phyloP scores from a whole-genome alignment of 2,888 invertebrate genomes.

The Tineola bisselliella region DNA sequence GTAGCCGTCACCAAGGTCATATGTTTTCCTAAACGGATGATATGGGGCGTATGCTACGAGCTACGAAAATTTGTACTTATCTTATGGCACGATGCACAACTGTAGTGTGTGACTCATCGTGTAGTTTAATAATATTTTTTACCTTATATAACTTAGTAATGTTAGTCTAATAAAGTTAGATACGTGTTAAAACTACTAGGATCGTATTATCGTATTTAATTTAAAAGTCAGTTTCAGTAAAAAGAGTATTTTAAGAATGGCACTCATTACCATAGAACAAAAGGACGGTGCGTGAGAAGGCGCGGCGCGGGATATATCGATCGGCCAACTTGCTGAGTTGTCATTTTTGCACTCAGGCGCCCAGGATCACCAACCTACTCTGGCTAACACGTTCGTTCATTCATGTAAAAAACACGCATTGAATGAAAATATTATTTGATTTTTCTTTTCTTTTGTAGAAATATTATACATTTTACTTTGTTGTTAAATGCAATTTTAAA shows the following conservation, averaged over 20 bases:
- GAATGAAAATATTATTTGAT: neutral
- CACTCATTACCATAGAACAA: constrained; percentile 9
- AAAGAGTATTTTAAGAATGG: neutral
- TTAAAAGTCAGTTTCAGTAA: neutral
- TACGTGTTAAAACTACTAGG: too few relatives aligned
- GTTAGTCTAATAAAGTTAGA: too few relatives aligned
- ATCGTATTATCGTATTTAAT: too few relatives aligned
- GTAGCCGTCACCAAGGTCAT: constrained; percentile 25
- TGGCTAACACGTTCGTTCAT: constrained; percentile 1
- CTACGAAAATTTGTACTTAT: constrained; percentile 9
- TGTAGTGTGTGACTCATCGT: too few relatives aligned
- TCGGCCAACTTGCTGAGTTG: constrained; percentile 48
- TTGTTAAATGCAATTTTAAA: too few relatives aligned
- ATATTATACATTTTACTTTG: too few relatives aligned
- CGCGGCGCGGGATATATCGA: constrained; percentile 34
- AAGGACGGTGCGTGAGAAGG: constrained; percentile 13
- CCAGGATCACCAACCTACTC: neutral
- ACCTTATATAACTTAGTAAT: too few relatives aligned
- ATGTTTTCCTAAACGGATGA: neutral
- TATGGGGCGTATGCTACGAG: neutral
- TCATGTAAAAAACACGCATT: neutral
- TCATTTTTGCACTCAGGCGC: constrained; percentile 24
- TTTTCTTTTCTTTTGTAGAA: too few relatives aligned
- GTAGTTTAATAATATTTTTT: too few relatives aligned
- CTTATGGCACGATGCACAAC: neutral